Conservation (phyloP, 2,797 vertebrate genomes). For the Rhincodon typus region DNA sequence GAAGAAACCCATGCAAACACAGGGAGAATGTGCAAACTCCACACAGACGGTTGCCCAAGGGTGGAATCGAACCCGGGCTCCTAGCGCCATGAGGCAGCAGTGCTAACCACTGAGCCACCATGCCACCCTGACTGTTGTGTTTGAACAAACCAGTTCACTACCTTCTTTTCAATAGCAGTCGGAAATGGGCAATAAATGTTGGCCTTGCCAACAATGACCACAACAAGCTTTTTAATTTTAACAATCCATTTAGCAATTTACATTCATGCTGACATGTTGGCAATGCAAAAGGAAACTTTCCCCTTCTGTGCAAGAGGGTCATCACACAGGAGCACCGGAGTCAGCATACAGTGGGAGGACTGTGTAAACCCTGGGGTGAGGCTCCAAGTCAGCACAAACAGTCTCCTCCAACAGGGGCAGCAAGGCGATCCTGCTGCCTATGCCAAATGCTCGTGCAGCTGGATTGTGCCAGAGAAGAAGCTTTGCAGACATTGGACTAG, state of each 20-base stretch:
- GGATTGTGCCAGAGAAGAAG: conserved; percentile 2
- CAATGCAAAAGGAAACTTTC: neutral
- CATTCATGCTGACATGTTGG: neutral
- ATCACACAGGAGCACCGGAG: too few species aligned
- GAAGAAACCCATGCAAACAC: too few species aligned
- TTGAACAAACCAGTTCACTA: neutral
- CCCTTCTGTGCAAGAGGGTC: neutral
- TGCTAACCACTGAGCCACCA: too few species aligned
- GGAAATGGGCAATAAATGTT: neutral
- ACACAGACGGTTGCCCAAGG: too few species aligned
- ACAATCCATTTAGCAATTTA: neutral
- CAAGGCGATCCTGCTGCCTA: neutral
- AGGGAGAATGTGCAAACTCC: too few species aligned
- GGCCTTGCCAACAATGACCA: neutral
- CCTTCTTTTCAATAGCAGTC: neutral
- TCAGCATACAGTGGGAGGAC: neutral
- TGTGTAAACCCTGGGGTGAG: neutral
- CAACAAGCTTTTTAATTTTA: neutral
- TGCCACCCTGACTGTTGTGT: too few species aligned
- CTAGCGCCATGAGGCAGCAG: too few species aligned
- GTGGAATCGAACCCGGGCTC: too few species aligned
- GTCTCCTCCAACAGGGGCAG: neutral
- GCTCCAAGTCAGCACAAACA: neutral
- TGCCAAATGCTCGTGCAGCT: neutral
- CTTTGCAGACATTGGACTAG: neutral